Conservation (phyloP, 2,113 vertebrate genomes). For the Oryzias javanicus region DNA sequence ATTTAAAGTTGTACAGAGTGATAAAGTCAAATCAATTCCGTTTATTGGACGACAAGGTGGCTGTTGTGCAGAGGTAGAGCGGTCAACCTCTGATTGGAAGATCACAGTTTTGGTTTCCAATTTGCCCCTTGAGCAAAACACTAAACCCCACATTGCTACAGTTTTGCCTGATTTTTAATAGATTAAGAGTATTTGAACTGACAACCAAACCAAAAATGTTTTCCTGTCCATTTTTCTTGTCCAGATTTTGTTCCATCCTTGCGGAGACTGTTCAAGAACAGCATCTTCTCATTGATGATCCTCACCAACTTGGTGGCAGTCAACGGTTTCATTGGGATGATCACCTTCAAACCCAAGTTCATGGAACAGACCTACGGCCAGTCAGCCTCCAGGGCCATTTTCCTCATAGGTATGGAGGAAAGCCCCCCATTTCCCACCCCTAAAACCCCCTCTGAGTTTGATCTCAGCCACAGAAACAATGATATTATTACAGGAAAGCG, state of each 20-base stretch:
- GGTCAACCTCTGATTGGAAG: too few relatives aligned
- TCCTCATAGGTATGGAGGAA: conserved; percentile 85
- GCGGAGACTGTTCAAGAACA: conserved; percentile 84
- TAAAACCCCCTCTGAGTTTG: background rate
- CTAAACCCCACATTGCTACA: too few relatives aligned
- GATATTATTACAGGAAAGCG: conserved; percentile 62
- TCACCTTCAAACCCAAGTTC: conserved; percentile 95
- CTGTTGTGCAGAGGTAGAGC: too few relatives aligned
- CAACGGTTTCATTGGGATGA: conserved; percentile 92
- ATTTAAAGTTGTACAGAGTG: too few relatives aligned
- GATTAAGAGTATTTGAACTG: too few relatives aligned
- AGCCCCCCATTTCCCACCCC: background rate
- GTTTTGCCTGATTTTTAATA: too few relatives aligned
- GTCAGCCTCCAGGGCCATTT: conserved; percentile 87
- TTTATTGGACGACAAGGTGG: too few relatives aligned
- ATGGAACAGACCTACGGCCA: conserved; percentile 92
- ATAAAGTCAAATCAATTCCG: too few relatives aligned
- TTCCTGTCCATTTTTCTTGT: background rate
- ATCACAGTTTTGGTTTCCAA: too few relatives aligned
- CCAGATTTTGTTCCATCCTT: conserved; percentile 90
- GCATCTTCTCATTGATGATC: conserved; percentile 82
- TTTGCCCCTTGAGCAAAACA: too few relatives aligned
- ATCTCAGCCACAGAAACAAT: conserved; percentile 43
- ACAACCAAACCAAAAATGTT: background rate
- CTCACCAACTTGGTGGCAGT: conserved; percentile 82